Conservation (phyloP, 2,113 vertebrate species). For the Zosterops japonicus region DNA sequence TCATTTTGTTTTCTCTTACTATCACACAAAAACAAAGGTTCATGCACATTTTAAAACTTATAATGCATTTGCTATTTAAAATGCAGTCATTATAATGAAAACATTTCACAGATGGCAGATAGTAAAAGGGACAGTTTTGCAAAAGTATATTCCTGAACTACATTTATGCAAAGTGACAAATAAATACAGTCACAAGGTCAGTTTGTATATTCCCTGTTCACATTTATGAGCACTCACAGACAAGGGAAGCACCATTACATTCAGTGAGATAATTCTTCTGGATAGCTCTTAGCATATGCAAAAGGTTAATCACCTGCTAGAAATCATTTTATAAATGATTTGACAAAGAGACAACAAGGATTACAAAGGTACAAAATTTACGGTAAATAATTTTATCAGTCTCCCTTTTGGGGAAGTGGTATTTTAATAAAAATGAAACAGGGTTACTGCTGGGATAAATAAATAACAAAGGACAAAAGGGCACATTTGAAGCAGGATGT, state of each 20-base stretch:
- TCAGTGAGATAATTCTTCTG: background rate
- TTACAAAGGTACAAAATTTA: background rate
- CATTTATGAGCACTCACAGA: background rate
- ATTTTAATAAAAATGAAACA: constrained; percentile 10
- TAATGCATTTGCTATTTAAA: background rate
- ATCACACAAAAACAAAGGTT: background rate
- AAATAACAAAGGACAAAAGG: constrained; percentile 28
- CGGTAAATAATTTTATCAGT: background rate
- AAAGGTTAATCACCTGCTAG: background rate
- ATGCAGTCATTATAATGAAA: background rate
- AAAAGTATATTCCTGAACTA: background rate
- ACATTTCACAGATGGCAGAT: background rate
- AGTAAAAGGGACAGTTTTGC: background rate
- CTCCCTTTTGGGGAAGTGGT: background rate
- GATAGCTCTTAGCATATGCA: background rate
- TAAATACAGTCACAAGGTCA: background rate
- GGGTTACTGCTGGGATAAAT: background rate
- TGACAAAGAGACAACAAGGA: background rate
- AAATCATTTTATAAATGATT: background rate
- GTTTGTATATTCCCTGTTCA: background rate
- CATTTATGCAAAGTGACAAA: constrained; percentile 4
- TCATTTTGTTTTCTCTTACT: background rate
- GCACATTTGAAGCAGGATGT: background rate
- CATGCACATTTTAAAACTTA: background rate
- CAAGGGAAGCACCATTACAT: background rate